phyloP scores from a whole-genome alignment of 2,797 vertebrate genomes.

The Acrossocheilus wenchowensis region DNA sequence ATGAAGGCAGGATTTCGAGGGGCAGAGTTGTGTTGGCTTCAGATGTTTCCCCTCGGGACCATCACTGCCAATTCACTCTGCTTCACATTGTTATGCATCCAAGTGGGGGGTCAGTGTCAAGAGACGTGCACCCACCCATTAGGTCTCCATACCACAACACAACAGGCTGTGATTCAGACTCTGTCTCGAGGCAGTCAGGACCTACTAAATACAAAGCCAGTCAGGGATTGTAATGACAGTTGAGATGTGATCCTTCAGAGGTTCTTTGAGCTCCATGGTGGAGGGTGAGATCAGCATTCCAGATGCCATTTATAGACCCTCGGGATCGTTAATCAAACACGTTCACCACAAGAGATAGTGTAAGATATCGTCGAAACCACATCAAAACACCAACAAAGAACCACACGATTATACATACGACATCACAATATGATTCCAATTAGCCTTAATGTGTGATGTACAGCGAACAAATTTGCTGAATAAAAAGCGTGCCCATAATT shows the following conservation, averaged over 20 bases:
- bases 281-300: conserved; percentile 71
- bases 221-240: conserved; percentile 65
- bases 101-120: conserved; percentile 51
- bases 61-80: conserved; percentile 28
- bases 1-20: conserved; percentile 44
- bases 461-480: conserved; percentile 55
- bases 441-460: conserved; percentile 58
- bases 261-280: conserved; percentile 48
- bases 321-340: conserved; percentile 77
- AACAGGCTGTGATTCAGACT: conserved; percentile 54
- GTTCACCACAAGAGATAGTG: conserved; percentile 63
- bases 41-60: conserved; percentile 53
- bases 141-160: conserved; percentile 53
- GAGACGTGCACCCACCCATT: conserved; percentile 61
- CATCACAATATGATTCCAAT: conserved; percentile 66
- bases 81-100: conserved; percentile 45
- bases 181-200: conserved; percentile 62
- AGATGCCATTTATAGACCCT: conserved; percentile 71
- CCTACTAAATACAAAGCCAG: conserved; percentile 58
- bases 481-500: conserved; percentile 46
- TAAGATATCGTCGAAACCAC: conserved; percentile 67
- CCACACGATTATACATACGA: conserved; percentile 65
- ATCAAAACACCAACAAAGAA: conserved; percentile 61
- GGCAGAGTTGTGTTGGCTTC: conserved; percentile 50
- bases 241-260: conserved; percentile 50